Percentiles rank a stretch among this genome's conserved stretches.
Evolutionary conservation across 1,140 invertebrate genomes (phyloP).

Genomic region (Vollenhovia emeryi): DNA sequence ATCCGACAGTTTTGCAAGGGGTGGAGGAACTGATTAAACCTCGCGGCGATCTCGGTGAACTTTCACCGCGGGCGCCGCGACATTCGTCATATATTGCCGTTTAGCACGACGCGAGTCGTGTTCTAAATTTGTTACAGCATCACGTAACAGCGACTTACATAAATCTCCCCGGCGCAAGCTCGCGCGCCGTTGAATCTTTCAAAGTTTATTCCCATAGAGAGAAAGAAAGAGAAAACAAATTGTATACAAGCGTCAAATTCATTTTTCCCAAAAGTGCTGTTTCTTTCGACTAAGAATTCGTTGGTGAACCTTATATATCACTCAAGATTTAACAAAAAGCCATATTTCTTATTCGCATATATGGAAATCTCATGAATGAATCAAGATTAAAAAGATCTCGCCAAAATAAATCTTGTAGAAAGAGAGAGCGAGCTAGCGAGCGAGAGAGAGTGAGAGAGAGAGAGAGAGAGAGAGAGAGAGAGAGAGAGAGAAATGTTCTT

Average conservation of each 20-base stretch:
- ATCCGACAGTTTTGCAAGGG: not conserved
- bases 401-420: not conserved
- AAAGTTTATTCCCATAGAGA: constrained; percentile 32
- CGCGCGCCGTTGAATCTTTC: constrained; percentile 19
- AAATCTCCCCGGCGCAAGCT: constrained; percentile 33
- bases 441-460: too few species aligned
- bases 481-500: constrained; percentile 17
- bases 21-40: constrained; percentile 48
- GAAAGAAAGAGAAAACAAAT: not conserved
- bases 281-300: not conserved
- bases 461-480: too few species aligned
- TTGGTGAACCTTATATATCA: not conserved
- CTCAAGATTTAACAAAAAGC: not conserved
- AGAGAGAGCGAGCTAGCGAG: too few species aligned
- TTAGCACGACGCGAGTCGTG: constrained; percentile 34
- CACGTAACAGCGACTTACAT: constrained; percentile 52
- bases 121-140: constrained; percentile 55
- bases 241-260: not conserved
- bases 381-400: not conserved
- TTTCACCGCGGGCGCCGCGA: constrained; percentile 55
- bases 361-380: not conserved
- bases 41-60: constrained; percentile 57
- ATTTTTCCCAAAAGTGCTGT: not conserved
- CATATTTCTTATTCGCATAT: not conserved
- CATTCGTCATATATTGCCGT: constrained; percentile 42